Evolutionary conservation across 1,140 invertebrate genomes (phyloP).

Genomic region (Caenorhabditis tropicalis): DNA sequence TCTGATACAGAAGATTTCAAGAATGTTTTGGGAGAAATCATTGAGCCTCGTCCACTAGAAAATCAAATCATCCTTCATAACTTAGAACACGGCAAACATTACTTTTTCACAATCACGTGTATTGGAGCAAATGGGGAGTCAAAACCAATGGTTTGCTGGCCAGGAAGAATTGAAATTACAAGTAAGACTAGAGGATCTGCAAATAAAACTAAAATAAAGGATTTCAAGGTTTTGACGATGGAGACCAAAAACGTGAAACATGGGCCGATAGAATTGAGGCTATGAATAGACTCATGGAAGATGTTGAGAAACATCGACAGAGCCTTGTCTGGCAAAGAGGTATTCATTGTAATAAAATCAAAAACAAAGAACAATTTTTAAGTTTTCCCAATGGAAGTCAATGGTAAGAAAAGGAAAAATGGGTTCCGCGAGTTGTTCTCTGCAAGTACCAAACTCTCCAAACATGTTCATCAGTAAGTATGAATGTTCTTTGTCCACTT

Average conservation of each 20-base stretch:
- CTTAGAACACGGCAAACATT: conserved; percentile 82
- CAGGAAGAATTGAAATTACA: conserved; percentile 44
- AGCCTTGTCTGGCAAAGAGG: conserved; percentile 70
- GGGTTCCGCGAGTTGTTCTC: conserved; percentile 92
- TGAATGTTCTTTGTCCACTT: neutral
- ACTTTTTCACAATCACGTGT: conserved; percentile 82
- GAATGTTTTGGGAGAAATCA: conserved; percentile 78
- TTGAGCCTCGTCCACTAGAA: conserved; percentile 78
- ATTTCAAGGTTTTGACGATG: conserved; percentile 52
- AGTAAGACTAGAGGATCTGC: neutral
- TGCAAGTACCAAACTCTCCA: conserved; percentile 91
- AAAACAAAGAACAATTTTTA: conserved; percentile 55
- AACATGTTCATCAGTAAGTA: conserved; percentile 82
- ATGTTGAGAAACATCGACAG: conserved; percentile 81
- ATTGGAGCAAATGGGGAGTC: conserved; percentile 20
- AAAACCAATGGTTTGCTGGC: conserved; percentile 43
- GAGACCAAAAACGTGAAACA: conserved; percentile 4
- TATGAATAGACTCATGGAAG: conserved; percentile 82
- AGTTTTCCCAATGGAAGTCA: conserved; percentile 53
- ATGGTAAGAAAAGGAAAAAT: conserved; percentile 78
- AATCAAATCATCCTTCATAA: conserved; percentile 76
- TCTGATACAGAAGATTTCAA: conserved; percentile 83
- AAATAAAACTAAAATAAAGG: neutral
- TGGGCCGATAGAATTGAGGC: conserved; percentile 76
- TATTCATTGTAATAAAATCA: conserved; percentile 61